phyloP scores from a whole-genome alignment of 2,113 vertebrate genomes.

The Tetraodon nigroviridis region DNA sequence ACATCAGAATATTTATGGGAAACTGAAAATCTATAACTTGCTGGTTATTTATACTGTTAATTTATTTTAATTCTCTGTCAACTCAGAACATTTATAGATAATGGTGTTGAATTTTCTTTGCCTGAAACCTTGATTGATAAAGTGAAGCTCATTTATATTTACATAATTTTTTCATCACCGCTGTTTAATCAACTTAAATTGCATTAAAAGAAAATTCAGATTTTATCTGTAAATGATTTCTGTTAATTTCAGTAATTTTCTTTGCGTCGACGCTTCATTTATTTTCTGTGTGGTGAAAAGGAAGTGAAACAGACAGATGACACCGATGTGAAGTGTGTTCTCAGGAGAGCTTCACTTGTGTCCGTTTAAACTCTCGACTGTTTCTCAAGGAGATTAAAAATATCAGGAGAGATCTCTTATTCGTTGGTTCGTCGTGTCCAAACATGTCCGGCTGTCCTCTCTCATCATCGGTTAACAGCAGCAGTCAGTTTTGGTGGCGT shows the following conservation, averaged over 20 bases:
- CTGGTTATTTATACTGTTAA: too few relatives aligned
- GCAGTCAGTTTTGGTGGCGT: too few relatives aligned
- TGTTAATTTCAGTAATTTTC: too few relatives aligned
- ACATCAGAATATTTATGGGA: too few relatives aligned
- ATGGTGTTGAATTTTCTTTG: too few relatives aligned
- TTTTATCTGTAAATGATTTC: constrained; percentile 5
- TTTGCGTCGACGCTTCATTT: constrained; percentile 12
- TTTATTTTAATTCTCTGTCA: too few relatives aligned
- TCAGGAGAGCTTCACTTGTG: neutral
- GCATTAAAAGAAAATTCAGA: neutral
- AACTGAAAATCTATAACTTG: too few relatives aligned
- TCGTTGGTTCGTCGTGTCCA: neutral
- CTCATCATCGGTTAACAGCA: neutral
- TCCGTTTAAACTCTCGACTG: constrained; percentile 7
- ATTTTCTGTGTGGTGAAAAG: constrained; percentile 19
- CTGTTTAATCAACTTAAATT: too few relatives aligned
- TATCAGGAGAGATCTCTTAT: neutral
- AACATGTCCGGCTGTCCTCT: neutral
- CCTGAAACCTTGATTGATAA: too few relatives aligned
- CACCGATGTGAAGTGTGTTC: neutral
- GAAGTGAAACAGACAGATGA: constrained; percentile 42
- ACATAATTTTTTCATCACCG: too few relatives aligned
- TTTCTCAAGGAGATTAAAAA: neutral
- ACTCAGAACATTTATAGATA: too few relatives aligned
- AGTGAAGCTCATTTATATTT: too few relatives aligned